Conservation (phyloP, 2,888 invertebrate genomes). For the Lucinisca nassula region DNA sequence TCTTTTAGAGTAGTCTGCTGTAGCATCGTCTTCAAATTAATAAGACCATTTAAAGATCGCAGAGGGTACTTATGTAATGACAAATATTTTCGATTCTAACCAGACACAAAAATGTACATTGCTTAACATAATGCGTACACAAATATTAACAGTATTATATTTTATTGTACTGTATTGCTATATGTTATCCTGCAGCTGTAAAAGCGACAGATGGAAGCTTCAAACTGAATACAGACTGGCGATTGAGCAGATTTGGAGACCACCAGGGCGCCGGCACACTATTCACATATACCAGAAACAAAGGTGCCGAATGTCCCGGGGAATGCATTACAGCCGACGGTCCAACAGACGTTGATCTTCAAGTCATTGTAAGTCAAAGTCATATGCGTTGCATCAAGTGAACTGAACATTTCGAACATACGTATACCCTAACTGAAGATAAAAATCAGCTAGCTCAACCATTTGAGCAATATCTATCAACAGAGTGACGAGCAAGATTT, state of each 20-base stretch:
- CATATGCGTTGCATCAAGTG: neutral
- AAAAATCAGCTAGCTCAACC: too few relatives aligned
- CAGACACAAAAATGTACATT: too few relatives aligned
- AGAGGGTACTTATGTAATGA: too few relatives aligned
- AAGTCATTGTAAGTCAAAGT: constrained; percentile 94
- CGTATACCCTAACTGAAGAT: too few relatives aligned
- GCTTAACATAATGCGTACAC: too few relatives aligned
- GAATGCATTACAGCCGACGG: constrained; percentile 94
- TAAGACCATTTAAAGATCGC: too few relatives aligned
- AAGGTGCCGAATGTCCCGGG: constrained; percentile 80
- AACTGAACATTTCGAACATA: neutral
- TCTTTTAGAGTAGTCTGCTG: too few relatives aligned
- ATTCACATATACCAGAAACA: constrained; percentile 91
- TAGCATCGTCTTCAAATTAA: too few relatives aligned
- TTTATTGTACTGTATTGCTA: neutral
- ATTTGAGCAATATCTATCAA: too few relatives aligned
- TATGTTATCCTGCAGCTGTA: constrained; percentile 90
- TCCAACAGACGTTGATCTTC: constrained; percentile 93
- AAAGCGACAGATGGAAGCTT: constrained; percentile 92
- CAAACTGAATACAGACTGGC: constrained; percentile 94
- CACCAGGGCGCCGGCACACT: constrained; percentile 94
- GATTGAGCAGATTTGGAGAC: constrained; percentile 92
- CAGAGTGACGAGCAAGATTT: too few relatives aligned
- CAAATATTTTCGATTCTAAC: too few relatives aligned
- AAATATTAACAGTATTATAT: too few relatives aligned